Base-by-base conservation (phyloP, 2,113 vertebrate species). In the Vulpes lagopus region DNA sequence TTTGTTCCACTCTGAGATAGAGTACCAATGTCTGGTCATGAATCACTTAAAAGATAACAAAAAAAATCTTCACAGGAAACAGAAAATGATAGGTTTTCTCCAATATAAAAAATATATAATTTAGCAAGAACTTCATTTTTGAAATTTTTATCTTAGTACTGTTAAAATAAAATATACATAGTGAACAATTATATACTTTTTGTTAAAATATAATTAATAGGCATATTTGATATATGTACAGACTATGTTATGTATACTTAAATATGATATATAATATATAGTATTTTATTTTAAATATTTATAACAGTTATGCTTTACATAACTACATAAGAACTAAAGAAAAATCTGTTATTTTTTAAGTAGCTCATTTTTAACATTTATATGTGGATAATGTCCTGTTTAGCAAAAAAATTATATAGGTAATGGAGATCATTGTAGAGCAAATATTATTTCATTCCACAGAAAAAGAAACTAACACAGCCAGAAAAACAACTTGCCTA, bases 31-130 rank as follows among this genome's bases (percentile, higher is more conserved):
- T 60, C 51, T 91, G 35, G 69, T 59, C 8, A 0, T 83, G 80
- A 96, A 53, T 96, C 79, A 53, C 73, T 95, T 76, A 59, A 89
- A 93, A 94, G 2, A 92, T 82, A 57, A 62, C 19, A 60, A 80
- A 80, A 80, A 59, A 38, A 43, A 5, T 51, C 15, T 64, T 95
- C 84, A 88, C 30, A 64, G 38, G 43, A 80, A 90, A 76, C 11
- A 43, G 43, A 96, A 97, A 97, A 91, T 38, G 25, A 85, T 20
- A 60, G 11, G 2, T 51, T 79, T 93, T 85, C 22, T 88, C 43
- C 4, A 55, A 55, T 6, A 53, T 27, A 83, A 79, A 84, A 91
- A 35, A 32, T 22, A 43, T 16, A 1, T 17, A 83, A 82, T 93
- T 94, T 78, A 86, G 35, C 6, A 84, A 91, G 35, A 91, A 84